These are phyloP conservation scores for Pseudorasbora parva DNA, from an alignment of 2,113 vertebrate genomes.

Conservation along the genomic window DNA sequence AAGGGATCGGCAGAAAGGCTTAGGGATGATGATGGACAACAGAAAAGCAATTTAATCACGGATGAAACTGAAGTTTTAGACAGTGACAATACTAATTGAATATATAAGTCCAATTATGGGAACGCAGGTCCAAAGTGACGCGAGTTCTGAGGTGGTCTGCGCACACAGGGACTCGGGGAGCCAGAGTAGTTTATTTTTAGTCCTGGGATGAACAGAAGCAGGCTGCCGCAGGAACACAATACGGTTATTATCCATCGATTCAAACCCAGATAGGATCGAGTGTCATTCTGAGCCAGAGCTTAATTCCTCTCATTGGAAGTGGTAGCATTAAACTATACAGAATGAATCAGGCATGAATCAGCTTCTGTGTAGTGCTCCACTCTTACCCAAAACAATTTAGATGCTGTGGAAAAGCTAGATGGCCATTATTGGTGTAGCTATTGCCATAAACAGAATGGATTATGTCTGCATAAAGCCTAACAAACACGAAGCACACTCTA, in stretches of 20 bases:
- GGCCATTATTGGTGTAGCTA: background rate
- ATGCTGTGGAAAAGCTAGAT: conserved; percentile 6
- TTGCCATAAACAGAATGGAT: conserved; percentile 20
- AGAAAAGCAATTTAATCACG: conserved; percentile 8
- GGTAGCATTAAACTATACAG: conserved; percentile 25
- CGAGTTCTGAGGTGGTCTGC: conserved; percentile 19
- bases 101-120: conserved; percentile 29
- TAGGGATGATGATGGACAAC: conserved; percentile 21
- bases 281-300: background rate
- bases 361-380: background rate
- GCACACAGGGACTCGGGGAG: background rate
- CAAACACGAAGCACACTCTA: background rate
- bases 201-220: conserved; percentile 26
- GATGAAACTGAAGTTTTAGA: conserved; percentile 30
- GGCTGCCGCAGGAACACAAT: conserved; percentile 24
- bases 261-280: conserved; percentile 7
- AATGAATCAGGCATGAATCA: conserved; percentile 32
- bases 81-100: conserved; percentile 32
- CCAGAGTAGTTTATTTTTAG: conserved; percentile 37
- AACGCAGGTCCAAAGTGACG: background rate
- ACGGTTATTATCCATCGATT: conserved; percentile 29
- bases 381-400: conserved; percentile 1
- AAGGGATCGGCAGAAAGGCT: conserved; percentile 1
- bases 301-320: conserved; percentile 17
- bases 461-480: background rate